Base-by-base conservation (phyloP, 2,113 vertebrate genomes). In the Oreochromis tanganicae region DNA sequence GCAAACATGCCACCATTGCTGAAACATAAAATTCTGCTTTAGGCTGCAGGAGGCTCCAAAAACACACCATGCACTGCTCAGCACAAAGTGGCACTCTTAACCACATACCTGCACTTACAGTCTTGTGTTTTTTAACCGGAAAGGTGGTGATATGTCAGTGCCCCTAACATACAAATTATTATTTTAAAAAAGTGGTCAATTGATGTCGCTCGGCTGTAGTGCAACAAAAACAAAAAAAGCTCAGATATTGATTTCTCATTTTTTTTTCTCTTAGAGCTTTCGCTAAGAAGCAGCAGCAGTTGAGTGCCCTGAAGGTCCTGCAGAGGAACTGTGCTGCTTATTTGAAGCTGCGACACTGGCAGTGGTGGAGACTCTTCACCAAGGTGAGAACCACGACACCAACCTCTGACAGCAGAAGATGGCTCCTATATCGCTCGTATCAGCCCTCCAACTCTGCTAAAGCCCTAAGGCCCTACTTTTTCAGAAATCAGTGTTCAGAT, bases 341-440 rank as follows among this genome's bases (percentile, higher is more conserved):
- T 91, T 91, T 99, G 85, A 99, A 99, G 84, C 95, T 99, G 34
- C 96, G 99, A 27, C 98, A 99, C 94, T 99, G 99, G 99, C 99
- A 99, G 95, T 99, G 99, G 99, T 99, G 99, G 98, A 97, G 98
- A 32, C 98, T 99, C 66, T 99, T 99, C 96, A 99, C 99, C 0
- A 99, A 99, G 98, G 99, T 94, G 63, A 87, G 91, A 52, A 43
- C 59, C 19, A 46, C 24, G 2, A 66, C 71, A 38, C 21, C 16
- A 27, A 13, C 54, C 16, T 61, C 73, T 52, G 27, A 78, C 27
- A 78, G 73, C 73, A 78, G 52, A 52, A 78, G 43, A 78, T 57
- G 27, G 10, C 29, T 81, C 21, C 11, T 1, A 46, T 19, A 29
- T 52, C 6, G 5, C 59, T 38, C 4, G 34, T 68, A 38, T 38